Evolutionary conservation across 2,797 vertebrate species (phyloP).

Genomic region (Pseudochaenichthys georgianus): DNA sequence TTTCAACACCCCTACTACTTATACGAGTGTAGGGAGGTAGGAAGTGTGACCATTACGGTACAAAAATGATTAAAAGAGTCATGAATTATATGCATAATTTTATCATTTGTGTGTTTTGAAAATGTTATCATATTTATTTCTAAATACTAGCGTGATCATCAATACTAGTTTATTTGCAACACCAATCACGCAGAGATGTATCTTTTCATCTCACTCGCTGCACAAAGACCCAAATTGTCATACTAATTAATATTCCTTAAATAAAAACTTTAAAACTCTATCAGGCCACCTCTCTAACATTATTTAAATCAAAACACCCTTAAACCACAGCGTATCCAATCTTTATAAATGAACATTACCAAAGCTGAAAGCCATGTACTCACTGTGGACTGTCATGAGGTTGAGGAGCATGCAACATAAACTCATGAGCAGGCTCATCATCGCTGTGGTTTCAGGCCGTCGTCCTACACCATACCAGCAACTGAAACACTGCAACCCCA

Average conservation of each 20-base stretch:
- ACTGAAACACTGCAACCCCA: constrained; percentile 31
- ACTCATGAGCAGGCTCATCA: constrained; percentile 48
- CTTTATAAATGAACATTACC: not conserved
- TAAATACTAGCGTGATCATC: too few species aligned
- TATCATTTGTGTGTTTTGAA: too few species aligned
- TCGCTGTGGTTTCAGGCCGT: constrained; percentile 8
- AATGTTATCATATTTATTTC: too few species aligned
- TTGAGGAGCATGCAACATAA: constrained; percentile 62
- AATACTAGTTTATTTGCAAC: too few species aligned
- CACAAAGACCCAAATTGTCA: not conserved
- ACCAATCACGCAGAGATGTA: not conserved
- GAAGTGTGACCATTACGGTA: too few species aligned
- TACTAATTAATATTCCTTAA: not conserved
- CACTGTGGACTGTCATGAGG: constrained; percentile 64
- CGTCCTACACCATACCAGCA: constrained; percentile 43
- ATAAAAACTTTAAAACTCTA: not conserved
- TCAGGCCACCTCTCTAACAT: not conserved
- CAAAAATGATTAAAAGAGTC: too few species aligned
- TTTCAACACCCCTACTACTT: too few species aligned
- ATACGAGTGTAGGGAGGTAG: too few species aligned
- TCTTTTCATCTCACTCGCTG: not conserved
- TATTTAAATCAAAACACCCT: not conserved
- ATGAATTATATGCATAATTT: too few species aligned
- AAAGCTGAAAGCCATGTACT: constrained; percentile 56
- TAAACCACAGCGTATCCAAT: not conserved